Percentiles rank a stretch among this genome's conserved stretches.
Conservation (phyloP, 1,140 invertebrate species). For the Trissolcus basalis region DNA sequence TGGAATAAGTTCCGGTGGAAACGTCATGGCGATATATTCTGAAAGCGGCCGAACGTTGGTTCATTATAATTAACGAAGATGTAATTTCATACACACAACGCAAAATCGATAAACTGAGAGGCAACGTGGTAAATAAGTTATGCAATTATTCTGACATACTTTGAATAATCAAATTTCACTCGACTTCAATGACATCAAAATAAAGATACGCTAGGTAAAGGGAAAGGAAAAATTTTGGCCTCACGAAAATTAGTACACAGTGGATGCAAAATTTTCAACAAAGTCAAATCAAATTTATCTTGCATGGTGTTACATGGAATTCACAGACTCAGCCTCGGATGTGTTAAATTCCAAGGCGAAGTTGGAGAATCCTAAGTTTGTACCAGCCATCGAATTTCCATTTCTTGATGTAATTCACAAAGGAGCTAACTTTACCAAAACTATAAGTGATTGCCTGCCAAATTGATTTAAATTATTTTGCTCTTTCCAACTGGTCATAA, state of each 20-base stretch:
- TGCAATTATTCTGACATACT: conserved; percentile 15
- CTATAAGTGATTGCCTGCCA: not conserved
- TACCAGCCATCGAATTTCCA: too few relatives aligned
- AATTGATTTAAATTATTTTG: conserved; percentile 2
- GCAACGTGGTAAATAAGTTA: conserved; percentile 26
- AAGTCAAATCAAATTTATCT: too few relatives aligned
- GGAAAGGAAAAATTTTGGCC: conserved; percentile 1
- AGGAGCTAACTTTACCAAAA: too few relatives aligned
- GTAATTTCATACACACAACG: conserved; percentile 24
- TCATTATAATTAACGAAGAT: conserved; percentile 30
- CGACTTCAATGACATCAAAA: conserved; percentile 7
- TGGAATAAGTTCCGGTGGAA: not conserved
- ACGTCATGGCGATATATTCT: not conserved
- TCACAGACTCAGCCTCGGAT: too few relatives aligned
- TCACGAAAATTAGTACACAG: not conserved
- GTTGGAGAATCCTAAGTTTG: too few relatives aligned
- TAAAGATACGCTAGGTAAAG: not conserved
- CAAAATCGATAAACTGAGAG: conserved; percentile 21
- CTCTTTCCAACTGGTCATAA: too few relatives aligned
- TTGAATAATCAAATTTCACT: conserved; percentile 17
- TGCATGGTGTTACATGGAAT: too few relatives aligned
- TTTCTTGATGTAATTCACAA: too few relatives aligned
- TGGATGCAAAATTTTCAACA: too few relatives aligned
- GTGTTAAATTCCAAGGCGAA: too few relatives aligned
- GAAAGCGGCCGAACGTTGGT: conserved; percentile 2